Conservation (phyloP, 2,797 vertebrate genomes). For the Mus minutoides region DNA sequence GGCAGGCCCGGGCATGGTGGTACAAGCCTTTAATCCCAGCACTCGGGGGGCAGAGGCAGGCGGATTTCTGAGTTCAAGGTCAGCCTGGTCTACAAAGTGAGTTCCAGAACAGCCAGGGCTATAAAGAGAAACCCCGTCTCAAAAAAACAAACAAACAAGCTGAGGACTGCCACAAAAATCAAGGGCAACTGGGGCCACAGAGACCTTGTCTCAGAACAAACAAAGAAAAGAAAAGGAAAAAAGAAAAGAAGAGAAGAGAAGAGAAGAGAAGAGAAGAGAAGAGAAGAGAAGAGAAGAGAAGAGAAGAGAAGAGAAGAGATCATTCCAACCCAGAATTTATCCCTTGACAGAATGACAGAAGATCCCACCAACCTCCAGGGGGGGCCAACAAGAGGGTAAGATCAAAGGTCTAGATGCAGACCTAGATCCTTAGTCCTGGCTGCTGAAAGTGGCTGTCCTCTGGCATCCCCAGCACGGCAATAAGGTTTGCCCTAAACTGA, state of each 20-base stretch:
- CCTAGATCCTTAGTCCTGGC: neutral
- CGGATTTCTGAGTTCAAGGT: too few relatives aligned
- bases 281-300: neutral
- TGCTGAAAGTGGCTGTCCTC: neutral
- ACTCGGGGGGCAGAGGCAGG: too few relatives aligned
- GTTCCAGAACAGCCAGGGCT: too few relatives aligned
- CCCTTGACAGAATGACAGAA: neutral
- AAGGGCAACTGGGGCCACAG: neutral
- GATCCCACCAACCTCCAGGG: neutral
- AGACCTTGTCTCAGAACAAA: neutral
- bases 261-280: too few relatives aligned
- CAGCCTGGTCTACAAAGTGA: too few relatives aligned
- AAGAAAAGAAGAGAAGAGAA: too few relatives aligned
- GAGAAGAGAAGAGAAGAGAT: too few relatives aligned
- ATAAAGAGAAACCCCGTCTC: too few relatives aligned
- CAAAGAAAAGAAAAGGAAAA: neutral
- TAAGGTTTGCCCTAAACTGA: neutral
- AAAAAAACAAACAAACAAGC: too few relatives aligned
- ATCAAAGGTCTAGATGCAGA: neutral
- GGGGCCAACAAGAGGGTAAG: neutral
- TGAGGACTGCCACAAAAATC: neutral
- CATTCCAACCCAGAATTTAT: neutral
- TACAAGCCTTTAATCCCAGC: too few relatives aligned
- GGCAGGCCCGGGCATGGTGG: too few relatives aligned
- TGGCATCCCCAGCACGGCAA: neutral